phyloP scores from a whole-genome alignment of 2,113 vertebrate species.

The Lethenteron camtschaticum region DNA sequence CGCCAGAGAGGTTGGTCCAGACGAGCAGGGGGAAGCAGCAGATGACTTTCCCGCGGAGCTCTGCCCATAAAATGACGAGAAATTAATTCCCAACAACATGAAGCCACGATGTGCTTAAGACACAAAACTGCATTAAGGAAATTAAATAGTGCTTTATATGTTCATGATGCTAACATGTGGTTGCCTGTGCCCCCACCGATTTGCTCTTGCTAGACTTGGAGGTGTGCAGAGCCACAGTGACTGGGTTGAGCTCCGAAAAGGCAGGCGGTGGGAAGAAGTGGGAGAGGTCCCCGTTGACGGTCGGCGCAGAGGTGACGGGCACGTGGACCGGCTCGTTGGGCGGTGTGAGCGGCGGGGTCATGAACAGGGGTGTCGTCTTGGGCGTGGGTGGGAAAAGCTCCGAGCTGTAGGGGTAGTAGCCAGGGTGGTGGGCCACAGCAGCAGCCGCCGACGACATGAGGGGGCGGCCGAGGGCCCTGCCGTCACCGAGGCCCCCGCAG shows the following conservation, averaged over 20 bases:
- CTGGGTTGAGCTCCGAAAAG: conserved; percentile 52
- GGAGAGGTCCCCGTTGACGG: conserved; percentile 81
- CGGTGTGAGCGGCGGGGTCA: conserved; percentile 91
- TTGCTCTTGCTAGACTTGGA: conserved; percentile 70
- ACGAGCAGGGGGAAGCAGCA: too few relatives aligned
- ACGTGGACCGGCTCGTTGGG: conserved; percentile 69
- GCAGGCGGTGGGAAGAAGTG: conserved; percentile 86
- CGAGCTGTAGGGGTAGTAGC: conserved; percentile 92
- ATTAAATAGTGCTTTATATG: too few relatives aligned
- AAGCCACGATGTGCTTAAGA: too few relatives aligned
- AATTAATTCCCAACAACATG: too few relatives aligned
- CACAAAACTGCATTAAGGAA: too few relatives aligned
- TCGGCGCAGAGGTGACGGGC: conserved; percentile 22
- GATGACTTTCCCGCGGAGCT: too few relatives aligned
- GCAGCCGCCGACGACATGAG: conserved; percentile 24
- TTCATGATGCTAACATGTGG: neutral
- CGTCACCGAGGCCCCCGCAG: conserved; percentile 66
- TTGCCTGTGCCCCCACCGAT: conserved; percentile 36
- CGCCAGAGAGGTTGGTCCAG: too few relatives aligned
- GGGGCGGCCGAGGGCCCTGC: conserved; percentile 68
- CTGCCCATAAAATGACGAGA: too few relatives aligned
- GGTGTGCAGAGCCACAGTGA: conserved; percentile 64
- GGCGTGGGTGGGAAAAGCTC: conserved; percentile 95
- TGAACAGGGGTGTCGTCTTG: conserved; percentile 94
- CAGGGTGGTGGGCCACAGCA: conserved; percentile 20